These are phyloP conservation scores for Cariama cristata DNA, from an alignment of 2,113 vertebrate species.

Conservation along the genomic window DNA sequence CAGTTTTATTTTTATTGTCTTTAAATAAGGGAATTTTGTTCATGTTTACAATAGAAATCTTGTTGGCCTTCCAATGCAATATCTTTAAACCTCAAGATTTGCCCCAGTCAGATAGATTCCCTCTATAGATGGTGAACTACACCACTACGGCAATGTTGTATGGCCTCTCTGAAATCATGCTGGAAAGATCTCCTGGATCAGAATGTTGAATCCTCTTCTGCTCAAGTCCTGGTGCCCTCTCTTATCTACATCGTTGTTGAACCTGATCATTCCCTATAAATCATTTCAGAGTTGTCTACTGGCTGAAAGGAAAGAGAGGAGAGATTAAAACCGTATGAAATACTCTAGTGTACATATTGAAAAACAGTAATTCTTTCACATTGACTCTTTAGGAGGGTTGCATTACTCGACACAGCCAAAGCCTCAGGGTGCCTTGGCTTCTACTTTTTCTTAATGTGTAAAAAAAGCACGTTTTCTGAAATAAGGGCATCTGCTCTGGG, in stretches of 20 bases:
- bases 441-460: not conserved
- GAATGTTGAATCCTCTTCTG: not conserved
- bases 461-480: conserved; percentile 14
- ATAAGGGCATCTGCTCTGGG: not conserved
- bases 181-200: not conserved
- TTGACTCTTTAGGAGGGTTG: not conserved
- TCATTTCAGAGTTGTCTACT: not conserved
- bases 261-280: not conserved
- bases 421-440: conserved; percentile 48
- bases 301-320: not conserved
- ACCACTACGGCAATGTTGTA: not conserved
- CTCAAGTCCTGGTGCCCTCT: not conserved
- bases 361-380: conserved; percentile 26
- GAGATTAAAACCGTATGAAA: not conserved
- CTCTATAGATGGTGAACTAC: not conserved
- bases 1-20: not conserved
- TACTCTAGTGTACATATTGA: not conserved
- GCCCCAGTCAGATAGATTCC: not conserved
- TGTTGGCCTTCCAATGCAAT: not conserved
- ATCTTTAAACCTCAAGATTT: not conserved
- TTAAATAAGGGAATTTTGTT: not conserved
- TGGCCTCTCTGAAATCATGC: not conserved
- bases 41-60: not conserved
- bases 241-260: not conserved
- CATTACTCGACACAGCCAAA: not conserved